phyloP scores from a whole-genome alignment of 2,888 invertebrate genomes.

The Meghimatium bilineatum region DNA sequence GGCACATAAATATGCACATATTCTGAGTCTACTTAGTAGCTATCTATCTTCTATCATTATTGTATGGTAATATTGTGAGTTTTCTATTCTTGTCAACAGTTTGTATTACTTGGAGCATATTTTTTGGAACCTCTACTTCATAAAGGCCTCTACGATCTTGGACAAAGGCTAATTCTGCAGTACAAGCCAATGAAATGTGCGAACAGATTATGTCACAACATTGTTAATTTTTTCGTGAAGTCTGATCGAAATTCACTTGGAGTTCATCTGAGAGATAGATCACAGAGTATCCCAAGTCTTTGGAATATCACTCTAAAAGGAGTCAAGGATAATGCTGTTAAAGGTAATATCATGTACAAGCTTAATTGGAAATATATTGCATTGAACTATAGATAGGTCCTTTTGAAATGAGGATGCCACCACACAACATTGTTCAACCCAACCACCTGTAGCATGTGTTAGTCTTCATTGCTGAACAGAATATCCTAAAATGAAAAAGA shows the following conservation, averaged over 20 bases:
- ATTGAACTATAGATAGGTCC: too few species aligned
- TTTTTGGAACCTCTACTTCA: not conserved
- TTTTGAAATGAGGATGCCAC: too few species aligned
- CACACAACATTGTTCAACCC: too few species aligned
- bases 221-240: not conserved
- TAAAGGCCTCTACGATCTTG: not conserved
- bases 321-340: not conserved
- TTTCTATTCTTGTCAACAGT: not conserved
- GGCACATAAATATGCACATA: too few species aligned
- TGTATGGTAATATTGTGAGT: not conserved
- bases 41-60: not conserved
- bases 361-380: not conserved
- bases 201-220: not conserved
- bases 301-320: not conserved
- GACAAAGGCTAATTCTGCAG: not conserved
- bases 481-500: too few species aligned
- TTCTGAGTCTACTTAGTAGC: too few species aligned
- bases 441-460: too few species aligned
- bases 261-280: not conserved
- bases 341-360: not conserved
- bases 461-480: too few species aligned
- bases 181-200: slow-evolving; percentile 6
- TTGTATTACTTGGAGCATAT: not conserved
- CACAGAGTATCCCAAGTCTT: not conserved
- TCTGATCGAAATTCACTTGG: not conserved